Conservation (phyloP, 1,140 invertebrate genomes). For the Dolichoris vasculosae region DNA sequence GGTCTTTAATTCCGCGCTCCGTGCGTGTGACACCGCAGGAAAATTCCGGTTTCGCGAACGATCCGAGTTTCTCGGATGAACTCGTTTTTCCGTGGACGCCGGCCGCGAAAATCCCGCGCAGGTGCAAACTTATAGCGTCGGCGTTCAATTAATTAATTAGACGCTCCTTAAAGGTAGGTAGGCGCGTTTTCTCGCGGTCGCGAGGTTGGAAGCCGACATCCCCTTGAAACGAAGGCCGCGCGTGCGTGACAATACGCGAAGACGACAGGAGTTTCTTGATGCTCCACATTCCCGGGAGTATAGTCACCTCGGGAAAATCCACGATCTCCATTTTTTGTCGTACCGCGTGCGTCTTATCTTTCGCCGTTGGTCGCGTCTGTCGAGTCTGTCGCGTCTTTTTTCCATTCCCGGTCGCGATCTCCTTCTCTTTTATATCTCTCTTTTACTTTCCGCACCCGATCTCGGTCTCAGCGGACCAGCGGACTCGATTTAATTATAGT, state of each 20-base stretch:
- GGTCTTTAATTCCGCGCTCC: too few relatives aligned
- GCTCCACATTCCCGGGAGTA: slow-evolving; percentile 36
- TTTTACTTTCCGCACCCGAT: background rate
- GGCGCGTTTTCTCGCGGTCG: background rate
- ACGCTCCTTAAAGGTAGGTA: background rate
- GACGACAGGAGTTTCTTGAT: background rate
- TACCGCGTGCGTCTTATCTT: background rate
- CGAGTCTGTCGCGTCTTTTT: background rate
- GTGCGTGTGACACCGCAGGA: too few relatives aligned
- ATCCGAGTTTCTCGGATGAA: background rate
- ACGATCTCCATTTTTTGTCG: background rate
- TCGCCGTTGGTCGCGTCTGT: background rate
- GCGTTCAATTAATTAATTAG: background rate
- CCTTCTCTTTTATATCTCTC: background rate
- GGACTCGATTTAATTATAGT: background rate
- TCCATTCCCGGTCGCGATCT: background rate
- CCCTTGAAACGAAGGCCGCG: slow-evolving; percentile 36
- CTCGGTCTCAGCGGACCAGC: too few relatives aligned
- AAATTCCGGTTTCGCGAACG: background rate
- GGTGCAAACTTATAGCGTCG: background rate
- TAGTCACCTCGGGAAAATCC: slow-evolving; percentile 27
- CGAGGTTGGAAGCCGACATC: background rate
- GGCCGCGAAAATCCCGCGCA: background rate
- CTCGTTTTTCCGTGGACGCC: too few relatives aligned
- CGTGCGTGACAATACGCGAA: background rate